These are phyloP conservation scores for Epirrhoe alternata DNA, from an alignment of 2,888 invertebrate species.

Conservation along the genomic window DNA sequence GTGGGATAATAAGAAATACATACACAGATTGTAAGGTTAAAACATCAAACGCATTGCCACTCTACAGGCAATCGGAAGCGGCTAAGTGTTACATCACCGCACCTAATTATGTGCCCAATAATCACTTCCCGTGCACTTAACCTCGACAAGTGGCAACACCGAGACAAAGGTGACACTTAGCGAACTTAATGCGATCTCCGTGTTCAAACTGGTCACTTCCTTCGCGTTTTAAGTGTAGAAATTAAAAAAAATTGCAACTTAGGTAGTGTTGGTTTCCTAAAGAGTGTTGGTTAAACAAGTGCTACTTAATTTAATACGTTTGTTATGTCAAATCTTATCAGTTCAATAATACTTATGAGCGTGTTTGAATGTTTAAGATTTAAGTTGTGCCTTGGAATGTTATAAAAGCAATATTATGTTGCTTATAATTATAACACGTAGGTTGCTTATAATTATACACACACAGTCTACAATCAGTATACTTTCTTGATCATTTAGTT, in stretches of 20 bases:
- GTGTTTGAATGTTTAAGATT: too few species aligned
- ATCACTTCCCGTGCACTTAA: conserved; percentile 71
- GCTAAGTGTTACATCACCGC: conserved; percentile 70
- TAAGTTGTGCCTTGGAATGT: too few species aligned
- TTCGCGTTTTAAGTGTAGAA: background rate
- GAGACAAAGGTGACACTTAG: conserved; percentile 40
- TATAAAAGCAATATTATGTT: too few species aligned
- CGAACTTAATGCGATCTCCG: conserved; percentile 57
- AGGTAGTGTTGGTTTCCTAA: background rate
- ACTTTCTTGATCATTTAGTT: too few species aligned
- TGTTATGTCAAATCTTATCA: too few species aligned
- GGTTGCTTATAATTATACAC: too few species aligned
- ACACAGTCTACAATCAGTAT: too few species aligned
- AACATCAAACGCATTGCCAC: conserved; percentile 44
- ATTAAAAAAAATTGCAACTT: conserved; percentile 1
- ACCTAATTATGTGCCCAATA: conserved; percentile 73
- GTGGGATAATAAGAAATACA: too few species aligned
- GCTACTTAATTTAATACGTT: background rate
- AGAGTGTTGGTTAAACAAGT: background rate
- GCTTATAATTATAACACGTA: too few species aligned
- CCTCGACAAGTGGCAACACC: conserved; percentile 45
- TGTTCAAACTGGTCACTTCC: conserved; percentile 47
- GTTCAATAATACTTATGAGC: too few species aligned
- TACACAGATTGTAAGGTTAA: too few species aligned
- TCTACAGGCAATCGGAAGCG: conserved; percentile 67